phyloP scores from a whole-genome alignment of 2,113 vertebrate species.

The Bufo gargarizans region DNA sequence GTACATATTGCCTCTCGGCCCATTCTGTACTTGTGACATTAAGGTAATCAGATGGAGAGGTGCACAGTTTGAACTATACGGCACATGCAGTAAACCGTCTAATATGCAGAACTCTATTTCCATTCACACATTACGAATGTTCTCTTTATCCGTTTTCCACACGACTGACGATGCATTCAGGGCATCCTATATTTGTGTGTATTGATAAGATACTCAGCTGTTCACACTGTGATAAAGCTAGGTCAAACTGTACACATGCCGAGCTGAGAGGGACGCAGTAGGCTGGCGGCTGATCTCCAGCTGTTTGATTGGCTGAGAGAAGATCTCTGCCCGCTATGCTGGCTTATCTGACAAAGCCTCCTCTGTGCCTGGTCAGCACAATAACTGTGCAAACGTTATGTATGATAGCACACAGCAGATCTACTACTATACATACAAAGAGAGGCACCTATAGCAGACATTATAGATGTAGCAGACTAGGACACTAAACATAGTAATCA shows the following conservation, averaged over 20 bases:
- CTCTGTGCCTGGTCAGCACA: slow-evolving; percentile 12
- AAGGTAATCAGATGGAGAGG: not conserved
- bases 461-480: too few relatives aligned
- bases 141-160: not conserved
- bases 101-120: not conserved
- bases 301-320: slow-evolving; percentile 35
- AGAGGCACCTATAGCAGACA: not conserved
- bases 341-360: slow-evolving; percentile 1
- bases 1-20: not conserved
- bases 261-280: slow-evolving; percentile 22
- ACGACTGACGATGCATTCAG: not conserved
- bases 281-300: not conserved
- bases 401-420: not conserved
- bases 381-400: slow-evolving; percentile 2
- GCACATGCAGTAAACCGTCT: not conserved
- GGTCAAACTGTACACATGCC: slow-evolving; percentile 21
- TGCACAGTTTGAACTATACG: not conserved
- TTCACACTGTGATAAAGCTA: slow-evolving; percentile 38
- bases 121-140: not conserved
- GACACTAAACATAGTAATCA: too few relatives aligned
- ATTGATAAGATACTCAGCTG: slow-evolving; percentile 13
- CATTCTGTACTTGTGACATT: not conserved
- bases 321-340: slow-evolving; percentile 3
- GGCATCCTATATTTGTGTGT: slow-evolving; percentile 10
- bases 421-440: not conserved